Evolutionary conservation across 2,888 invertebrate species (phyloP), one percentile per base, ranked within the genome.

Genomic region (Hypselothyrea guttata): DNA sequence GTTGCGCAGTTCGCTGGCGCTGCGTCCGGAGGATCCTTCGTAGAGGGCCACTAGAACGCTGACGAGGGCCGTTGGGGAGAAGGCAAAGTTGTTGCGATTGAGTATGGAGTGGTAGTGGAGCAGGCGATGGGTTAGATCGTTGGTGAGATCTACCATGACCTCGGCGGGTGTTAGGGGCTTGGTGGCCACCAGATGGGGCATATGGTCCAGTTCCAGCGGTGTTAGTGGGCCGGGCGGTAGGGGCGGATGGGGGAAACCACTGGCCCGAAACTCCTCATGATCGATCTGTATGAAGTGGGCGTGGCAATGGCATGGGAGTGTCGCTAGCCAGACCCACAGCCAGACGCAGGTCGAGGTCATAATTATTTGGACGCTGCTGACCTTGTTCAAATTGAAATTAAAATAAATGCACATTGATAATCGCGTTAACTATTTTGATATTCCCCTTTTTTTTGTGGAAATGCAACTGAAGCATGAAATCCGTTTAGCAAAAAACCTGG

Each of bases 1-100:
- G 51, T 93, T 91, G 66, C 93, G 92, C 59, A 96, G 93, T 90
- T 96, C 95, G 47, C 92, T 91, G 16, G 93, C 93, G 38, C 95
- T 94, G 66, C 93, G 92, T 7, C 95, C 95, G 41, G 93, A 91
- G 0, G 95, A 92, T 22, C 96, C 96, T 89, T 96, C 96, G 87
- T 93, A 94, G 11, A 96, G 90, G 2, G 96, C 95, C 53, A 95
- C 92, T 74, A 96, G 90, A 18, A 96, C 95, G 75, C 95, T 95
- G 84, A 94, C 93, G 58, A 95, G 91, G 2, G 96, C 96, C 68
- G 96, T 95, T 7, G 96, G 96, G 0, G 96, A 96, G 86, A 96
- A 94, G 3, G 95, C 96, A 51, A 96, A 94, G 88, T 96, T 96
- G 87, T 94, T 94, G 42, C 93, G 93, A 88, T 94, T 94, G 77